These are phyloP conservation scores for Emmelina monodactyla DNA, from an alignment of 2,888 invertebrate genomes.

Conservation along the genomic window DNA sequence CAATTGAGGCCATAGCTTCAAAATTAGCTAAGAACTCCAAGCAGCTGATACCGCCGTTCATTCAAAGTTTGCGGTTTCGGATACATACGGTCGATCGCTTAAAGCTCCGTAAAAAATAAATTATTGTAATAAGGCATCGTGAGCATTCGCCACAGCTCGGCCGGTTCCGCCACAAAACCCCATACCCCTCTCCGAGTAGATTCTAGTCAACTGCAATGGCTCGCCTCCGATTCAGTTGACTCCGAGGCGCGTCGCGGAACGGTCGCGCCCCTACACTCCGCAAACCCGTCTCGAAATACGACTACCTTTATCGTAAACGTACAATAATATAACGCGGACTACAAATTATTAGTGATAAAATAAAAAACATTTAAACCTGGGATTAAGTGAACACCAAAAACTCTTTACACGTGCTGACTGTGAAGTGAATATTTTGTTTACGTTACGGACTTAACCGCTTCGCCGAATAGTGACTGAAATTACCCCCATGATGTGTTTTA, in stretches of 20 bases:
- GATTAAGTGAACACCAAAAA: constrained; percentile 14
- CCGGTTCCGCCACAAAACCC: constrained; percentile 44
- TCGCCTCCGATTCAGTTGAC: constrained; percentile 52
- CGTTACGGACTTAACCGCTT: constrained; percentile 13
- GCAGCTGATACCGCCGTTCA: constrained; percentile 40
- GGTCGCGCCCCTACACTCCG: constrained; percentile 57
- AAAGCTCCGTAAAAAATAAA: constrained; percentile 58
- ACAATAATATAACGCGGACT: constrained; percentile 21
- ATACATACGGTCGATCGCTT: constrained; percentile 45
- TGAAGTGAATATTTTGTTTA: constrained; percentile 31
- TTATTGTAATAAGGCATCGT: constrained; percentile 64
- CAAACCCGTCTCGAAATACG: constrained; percentile 50
- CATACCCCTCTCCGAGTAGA: constrained; percentile 39
- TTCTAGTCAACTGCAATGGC: constrained; percentile 55
- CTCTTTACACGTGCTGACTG: constrained; percentile 28
- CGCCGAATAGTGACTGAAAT: constrained; percentile 26
- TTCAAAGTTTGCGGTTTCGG: constrained; percentile 43
- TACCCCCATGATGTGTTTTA: constrained; percentile 31
- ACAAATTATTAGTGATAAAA: constrained; percentile 12
- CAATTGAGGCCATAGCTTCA: too few species aligned
- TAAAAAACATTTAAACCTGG: constrained; percentile 12
- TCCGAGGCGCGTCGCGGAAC: constrained; percentile 53
- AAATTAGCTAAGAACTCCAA: too few species aligned
- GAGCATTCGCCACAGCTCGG: constrained; percentile 61
- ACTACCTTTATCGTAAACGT: constrained; percentile 41